A percentile compares a stretch with the other conserved stretches of the same genome.
phyloP scores from a whole-genome alignment of 2,888 invertebrate genomes.

The Ectemnius cavifrons region DNA sequence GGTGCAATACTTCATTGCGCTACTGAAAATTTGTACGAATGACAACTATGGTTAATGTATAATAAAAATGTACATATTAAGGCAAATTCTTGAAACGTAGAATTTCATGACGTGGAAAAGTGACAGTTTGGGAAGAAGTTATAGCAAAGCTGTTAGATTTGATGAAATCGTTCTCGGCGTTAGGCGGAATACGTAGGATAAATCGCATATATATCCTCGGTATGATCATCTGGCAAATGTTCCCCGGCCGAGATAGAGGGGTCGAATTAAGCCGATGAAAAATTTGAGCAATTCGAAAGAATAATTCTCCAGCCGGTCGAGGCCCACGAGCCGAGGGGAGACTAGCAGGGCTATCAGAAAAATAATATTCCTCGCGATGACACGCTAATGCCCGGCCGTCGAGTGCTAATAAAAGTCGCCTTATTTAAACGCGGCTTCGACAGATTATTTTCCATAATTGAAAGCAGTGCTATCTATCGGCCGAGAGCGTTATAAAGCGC shows the following conservation, averaged over 20 bases:
- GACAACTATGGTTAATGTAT: no score
- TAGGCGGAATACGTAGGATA: not conserved
- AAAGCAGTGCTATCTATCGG: constrained; percentile 36
- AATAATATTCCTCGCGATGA: constrained; percentile 10
- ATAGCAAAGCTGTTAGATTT: no score
- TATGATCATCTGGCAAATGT: not conserved
- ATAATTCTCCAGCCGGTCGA: not conserved
- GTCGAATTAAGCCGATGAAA: constrained; percentile 6
- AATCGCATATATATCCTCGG: not conserved
- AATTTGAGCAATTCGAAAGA: not conserved
- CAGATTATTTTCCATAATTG: constrained; percentile 56
- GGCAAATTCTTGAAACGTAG: no score
- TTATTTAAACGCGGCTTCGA: constrained; percentile 50
- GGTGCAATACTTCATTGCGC: no score
- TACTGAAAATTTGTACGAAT: no score
- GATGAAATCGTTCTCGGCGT: no score
- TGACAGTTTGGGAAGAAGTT: no score
- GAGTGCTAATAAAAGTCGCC: constrained; percentile 39
- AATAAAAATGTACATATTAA: no score
- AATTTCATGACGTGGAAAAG: no score
- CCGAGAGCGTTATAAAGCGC: constrained; percentile 25
- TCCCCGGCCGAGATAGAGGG: not conserved
- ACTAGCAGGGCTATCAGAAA: not conserved
- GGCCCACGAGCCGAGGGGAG: not conserved
- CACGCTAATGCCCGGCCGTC: constrained; percentile 22